Evolutionary conservation across 1,140 invertebrate species (phyloP).

Genomic region (Mya arenaria): DNA sequence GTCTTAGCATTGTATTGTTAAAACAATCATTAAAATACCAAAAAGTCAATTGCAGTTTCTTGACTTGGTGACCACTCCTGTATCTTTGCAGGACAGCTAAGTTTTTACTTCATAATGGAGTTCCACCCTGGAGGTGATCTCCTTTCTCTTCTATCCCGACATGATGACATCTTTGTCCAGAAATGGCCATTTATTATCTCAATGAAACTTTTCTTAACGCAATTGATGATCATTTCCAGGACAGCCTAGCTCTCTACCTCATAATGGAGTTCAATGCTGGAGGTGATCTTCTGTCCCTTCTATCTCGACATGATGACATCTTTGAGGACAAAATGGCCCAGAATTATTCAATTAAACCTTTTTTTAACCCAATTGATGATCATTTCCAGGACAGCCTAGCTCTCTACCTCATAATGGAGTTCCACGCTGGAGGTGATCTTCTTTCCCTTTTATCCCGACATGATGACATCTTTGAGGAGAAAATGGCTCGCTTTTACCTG

Average conservation of each 20-base stretch:
- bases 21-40: no score
- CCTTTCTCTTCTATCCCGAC: slow-evolving; percentile 96
- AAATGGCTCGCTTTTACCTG: slow-evolving; percentile 98
- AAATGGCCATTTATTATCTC: slow-evolving; percentile 97
- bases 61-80: no score
- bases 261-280: slow-evolving; percentile 99
- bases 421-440: slow-evolving; percentile 99
- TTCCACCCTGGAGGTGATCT: slow-evolving; percentile 99
- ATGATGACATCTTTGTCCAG: slow-evolving; percentile 94
- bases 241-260: slow-evolving; percentile 90
- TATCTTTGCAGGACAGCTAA: slow-evolving; percentile 72
- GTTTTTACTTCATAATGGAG: slow-evolving; percentile 99
- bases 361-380: slow-evolving; percentile 97
- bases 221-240: slow-evolving; percentile 95
- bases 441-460: slow-evolving; percentile 96
- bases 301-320: slow-evolving; percentile 93
- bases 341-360: slow-evolving; percentile 99
- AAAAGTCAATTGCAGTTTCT: no score
- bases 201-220: slow-evolving; percentile 98
- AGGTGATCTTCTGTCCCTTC: slow-evolving; percentile 98
- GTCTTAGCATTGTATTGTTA: no score
- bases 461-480: slow-evolving; percentile 94
- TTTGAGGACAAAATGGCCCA: slow-evolving; percentile 96
- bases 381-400: slow-evolving; percentile 84
- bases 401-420: slow-evolving; percentile 99